Conservation (phyloP, 2,113 vertebrate genomes). For the Onychostoma macrolepis region DNA sequence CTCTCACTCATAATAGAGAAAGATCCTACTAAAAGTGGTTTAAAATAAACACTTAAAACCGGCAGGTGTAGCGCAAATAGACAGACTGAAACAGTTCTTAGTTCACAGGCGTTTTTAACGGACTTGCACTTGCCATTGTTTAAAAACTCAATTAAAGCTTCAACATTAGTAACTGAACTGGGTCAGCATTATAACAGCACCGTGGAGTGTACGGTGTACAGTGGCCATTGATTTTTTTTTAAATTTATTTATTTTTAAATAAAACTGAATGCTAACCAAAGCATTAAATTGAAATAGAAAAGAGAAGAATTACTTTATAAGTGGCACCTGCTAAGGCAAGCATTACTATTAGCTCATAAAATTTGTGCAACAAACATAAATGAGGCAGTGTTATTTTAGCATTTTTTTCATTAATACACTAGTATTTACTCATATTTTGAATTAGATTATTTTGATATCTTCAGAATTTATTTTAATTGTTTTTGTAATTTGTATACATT, state of each 20-base stretch:
- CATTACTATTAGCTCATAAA: background rate
- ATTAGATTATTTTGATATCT: too few relatives aligned
- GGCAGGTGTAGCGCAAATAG: background rate
- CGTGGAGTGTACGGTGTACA: background rate
- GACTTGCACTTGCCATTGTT: background rate
- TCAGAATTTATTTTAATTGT: too few relatives aligned
- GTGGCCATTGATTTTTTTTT: background rate
- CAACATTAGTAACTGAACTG: background rate
- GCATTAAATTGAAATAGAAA: background rate
- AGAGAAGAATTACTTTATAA: background rate
- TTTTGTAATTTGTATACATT: background rate
- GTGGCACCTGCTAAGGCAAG: background rate
- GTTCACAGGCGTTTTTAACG: background rate
- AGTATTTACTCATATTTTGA: background rate
- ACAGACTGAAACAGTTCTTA: background rate
- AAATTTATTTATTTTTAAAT: background rate
- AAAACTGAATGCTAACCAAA: background rate
- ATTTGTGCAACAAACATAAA: background rate
- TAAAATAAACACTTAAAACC: slow-evolving; percentile 33
- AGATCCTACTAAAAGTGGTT: slow-evolving; percentile 1
- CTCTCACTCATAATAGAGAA: background rate
- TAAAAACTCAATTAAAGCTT: slow-evolving; percentile 12
- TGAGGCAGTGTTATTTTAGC: background rate
- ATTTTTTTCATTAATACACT: background rate
- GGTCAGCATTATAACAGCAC: background rate